Conservation (phyloP, 2,113 vertebrate species). For the Megaleporinus macrocephalus region DNA sequence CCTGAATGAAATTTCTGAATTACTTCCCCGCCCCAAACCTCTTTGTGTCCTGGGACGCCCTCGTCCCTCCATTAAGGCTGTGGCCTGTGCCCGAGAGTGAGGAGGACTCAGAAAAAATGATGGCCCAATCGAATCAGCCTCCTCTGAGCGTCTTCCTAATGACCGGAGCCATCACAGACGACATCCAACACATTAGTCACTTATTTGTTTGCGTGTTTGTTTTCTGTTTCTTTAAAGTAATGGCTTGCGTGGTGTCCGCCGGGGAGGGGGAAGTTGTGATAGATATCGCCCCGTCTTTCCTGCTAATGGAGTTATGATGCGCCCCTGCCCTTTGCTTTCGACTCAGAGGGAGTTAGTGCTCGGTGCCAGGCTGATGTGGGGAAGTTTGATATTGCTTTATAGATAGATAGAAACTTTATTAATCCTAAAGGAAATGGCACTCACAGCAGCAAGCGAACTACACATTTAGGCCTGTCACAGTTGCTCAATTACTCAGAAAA, state of each 20-base stretch:
- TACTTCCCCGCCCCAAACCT: not conserved
- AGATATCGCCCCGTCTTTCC: not conserved
- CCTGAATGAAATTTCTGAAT: not conserved
- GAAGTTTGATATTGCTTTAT: not conserved
- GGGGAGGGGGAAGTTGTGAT: not conserved
- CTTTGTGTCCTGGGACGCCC: not conserved
- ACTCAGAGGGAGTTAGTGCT: not conserved
- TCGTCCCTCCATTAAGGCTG: not conserved
- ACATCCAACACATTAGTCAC: conserved; percentile 7
- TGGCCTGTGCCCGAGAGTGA: not conserved
- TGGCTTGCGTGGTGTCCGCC: not conserved
- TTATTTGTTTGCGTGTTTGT: conserved; percentile 12
- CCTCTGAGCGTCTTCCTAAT: not conserved
- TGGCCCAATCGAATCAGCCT: conserved; percentile 1
- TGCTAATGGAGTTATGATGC: not conserved
- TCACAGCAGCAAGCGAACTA: too few relatives aligned
- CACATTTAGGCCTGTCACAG: too few relatives aligned
- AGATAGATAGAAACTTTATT: not conserved
- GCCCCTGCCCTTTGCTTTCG: not conserved
- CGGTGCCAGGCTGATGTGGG: not conserved
- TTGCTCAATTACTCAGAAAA: too few relatives aligned
- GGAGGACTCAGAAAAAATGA: not conserved
- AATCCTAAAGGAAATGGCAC: not conserved
- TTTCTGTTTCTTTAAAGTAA: not conserved
- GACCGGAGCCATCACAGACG: not conserved